These are phyloP conservation scores for Oenanthe oenanthe DNA, from an alignment of 2,113 vertebrate genomes.

Conservation along the genomic window DNA sequence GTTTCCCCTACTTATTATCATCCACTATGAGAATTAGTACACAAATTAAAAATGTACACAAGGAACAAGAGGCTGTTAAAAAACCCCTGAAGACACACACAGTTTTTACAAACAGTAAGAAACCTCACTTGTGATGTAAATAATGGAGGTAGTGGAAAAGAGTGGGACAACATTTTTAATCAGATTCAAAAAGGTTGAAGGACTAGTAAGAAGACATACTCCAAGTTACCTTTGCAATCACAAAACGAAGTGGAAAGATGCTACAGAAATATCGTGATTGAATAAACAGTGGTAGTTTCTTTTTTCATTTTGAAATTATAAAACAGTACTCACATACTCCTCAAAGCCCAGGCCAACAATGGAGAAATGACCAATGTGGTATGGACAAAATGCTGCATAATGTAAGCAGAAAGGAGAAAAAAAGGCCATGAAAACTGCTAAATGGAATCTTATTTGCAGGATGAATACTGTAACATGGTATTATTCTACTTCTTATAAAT, in stretches of 20 bases:
- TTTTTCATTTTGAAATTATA: neutral
- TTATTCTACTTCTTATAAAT: neutral
- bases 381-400: conserved; percentile 91
- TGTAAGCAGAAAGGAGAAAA: neutral
- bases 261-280: neutral
- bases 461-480: neutral
- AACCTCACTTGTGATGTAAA: neutral
- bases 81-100: rapidly evolving
- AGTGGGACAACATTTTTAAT: neutral
- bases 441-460: neutral
- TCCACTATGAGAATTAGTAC: neutral
- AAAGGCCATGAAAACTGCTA: conserved; percentile 27
- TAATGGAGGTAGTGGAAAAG: neutral
- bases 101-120: neutral
- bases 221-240: neutral
- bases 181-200: neutral
- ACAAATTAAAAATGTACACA: neutral
- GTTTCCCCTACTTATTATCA: neutral
- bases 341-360: conserved; percentile 95
- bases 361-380: conserved; percentile 96
- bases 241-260: neutral
- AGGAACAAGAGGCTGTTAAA: neutral
- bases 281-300: neutral
- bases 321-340: conserved; percentile 87
- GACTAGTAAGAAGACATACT: neutral